Percentiles rank a stretch among this genome's conserved stretches.
These are phyloP conservation scores for Listronotus oregonensis DNA, from an alignment of 1,140 invertebrate genomes.

Conservation along the genomic window DNA sequence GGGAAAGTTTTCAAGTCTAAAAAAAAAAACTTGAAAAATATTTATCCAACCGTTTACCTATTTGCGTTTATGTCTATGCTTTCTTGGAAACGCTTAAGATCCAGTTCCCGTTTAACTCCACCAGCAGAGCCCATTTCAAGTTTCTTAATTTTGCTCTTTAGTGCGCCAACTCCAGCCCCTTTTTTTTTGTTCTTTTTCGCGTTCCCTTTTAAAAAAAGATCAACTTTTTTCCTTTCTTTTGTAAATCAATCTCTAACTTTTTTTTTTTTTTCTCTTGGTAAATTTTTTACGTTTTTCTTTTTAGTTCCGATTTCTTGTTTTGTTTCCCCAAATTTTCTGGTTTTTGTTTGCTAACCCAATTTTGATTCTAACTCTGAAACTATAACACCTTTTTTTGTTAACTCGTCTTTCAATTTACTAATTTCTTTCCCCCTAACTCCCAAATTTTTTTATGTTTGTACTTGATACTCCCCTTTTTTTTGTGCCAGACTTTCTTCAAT, in stretches of 20 bases:
- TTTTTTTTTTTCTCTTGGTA: conserved; percentile 65
- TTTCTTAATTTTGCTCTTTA: conserved; percentile 68
- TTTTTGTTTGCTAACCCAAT: conserved; percentile 65
- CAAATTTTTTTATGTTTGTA: conserved; percentile 35
- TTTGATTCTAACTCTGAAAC: conserved; percentile 62
- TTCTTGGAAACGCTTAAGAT: conserved; percentile 69
- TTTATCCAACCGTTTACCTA: conserved; percentile 3
- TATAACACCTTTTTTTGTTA: conserved; percentile 60
- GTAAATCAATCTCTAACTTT: conserved; percentile 66
- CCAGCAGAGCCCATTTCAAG: conserved; percentile 66
- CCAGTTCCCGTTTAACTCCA: conserved; percentile 64
- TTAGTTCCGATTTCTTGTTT: conserved; percentile 61
- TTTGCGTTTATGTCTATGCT: conserved; percentile 64
- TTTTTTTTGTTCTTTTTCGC: conserved; percentile 66
- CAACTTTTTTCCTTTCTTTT: conserved; percentile 69
- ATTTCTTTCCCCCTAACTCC: conserved; percentile 41
- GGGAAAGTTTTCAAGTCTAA: conserved; percentile 71
- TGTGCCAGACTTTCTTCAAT: conserved; percentile 55
- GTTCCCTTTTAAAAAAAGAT: conserved; percentile 64
- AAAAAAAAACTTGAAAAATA: conserved; percentile 38
- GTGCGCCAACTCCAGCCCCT: conserved; percentile 68
- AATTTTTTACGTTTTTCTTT: conserved; percentile 60
- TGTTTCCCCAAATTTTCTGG: conserved; percentile 61
- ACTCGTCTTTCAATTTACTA: conserved; percentile 53
- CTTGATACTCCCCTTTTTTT: conserved; percentile 41